Evolutionary conservation across 2,797 vertebrate species (phyloP).

Genomic region (Loriculus beryllinus): DNA sequence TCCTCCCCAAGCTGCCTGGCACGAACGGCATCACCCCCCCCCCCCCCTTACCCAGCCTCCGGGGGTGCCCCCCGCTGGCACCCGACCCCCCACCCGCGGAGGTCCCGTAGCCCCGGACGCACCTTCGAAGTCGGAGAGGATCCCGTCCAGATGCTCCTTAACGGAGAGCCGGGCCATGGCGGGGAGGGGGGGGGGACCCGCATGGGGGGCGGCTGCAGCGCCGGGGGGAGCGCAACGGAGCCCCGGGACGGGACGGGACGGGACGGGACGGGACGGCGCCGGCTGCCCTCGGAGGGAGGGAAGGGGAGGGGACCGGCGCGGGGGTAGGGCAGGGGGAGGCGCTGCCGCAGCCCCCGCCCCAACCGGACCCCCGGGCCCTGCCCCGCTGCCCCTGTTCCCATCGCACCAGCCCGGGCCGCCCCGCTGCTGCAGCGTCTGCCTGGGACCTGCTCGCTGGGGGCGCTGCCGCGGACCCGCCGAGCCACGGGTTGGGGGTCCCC

Average conservation of each 20-base stretch:
- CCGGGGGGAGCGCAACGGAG: not conserved
- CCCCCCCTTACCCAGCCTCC: not conserved
- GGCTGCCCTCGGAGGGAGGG: not conserved
- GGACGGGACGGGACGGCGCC: constrained; percentile 1
- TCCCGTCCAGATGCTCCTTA: constrained; percentile 87
- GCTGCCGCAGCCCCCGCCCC: not conserved
- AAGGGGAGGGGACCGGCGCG: not conserved
- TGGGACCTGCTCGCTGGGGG: not conserved
- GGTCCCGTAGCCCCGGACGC: not conserved
- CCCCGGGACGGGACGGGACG: not conserved
- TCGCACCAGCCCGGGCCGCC: not conserved
- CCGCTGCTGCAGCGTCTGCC: not conserved
- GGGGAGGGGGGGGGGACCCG: not conserved
- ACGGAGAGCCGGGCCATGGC: constrained; percentile 85
- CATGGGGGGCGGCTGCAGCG: not conserved
- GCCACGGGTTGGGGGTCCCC: not conserved
- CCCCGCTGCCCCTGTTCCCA: not conserved
- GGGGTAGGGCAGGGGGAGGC: not conserved
- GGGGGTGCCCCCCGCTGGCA: not conserved
- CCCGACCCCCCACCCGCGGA: not conserved
- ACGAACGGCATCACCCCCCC: not conserved
- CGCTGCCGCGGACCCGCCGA: too few relatives aligned
- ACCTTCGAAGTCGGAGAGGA: constrained; percentile 91
- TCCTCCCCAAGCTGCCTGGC: too few relatives aligned
- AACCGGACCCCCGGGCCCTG: not conserved